A percentile compares a stretch with the other conserved stretches of the same genome.
These are phyloP conservation scores for Cygnus atratus DNA, from an alignment of 2,113 vertebrate genomes.

Conservation along the genomic window DNA sequence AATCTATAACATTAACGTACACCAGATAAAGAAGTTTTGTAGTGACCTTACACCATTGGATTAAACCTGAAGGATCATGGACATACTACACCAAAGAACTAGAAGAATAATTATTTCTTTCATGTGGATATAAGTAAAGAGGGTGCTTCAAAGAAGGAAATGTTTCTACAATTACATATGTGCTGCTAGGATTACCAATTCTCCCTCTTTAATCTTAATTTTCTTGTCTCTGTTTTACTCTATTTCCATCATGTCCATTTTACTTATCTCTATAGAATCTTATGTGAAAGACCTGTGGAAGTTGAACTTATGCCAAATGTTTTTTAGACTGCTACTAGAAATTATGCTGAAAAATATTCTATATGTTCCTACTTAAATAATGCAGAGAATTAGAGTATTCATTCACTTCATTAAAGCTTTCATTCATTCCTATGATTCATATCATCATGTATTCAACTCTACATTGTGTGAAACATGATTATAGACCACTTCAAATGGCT, in stretches of 20 bases:
- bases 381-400: neutral
- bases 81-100: neutral
- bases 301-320: neutral
- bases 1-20: neutral
- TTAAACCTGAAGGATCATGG: neutral
- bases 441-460: neutral
- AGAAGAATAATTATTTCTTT: neutral
- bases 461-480: neutral
- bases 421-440: neutral
- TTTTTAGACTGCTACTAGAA: neutral
- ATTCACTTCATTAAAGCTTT: neutral
- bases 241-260: neutral
- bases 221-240: neutral
- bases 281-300: neutral
- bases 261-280: neutral
- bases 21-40: neutral
- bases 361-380: neutral
- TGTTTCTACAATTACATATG: rapidly evolving
- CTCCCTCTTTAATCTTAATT: neutral
- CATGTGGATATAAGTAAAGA: neutral
- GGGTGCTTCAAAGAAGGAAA: neutral
- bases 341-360: neutral
- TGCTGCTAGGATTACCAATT: neutral
- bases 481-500: neutral
- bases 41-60: neutral